phyloP scores from a whole-genome alignment of 2,113 vertebrate species.

The Hystrix cristata region DNA sequence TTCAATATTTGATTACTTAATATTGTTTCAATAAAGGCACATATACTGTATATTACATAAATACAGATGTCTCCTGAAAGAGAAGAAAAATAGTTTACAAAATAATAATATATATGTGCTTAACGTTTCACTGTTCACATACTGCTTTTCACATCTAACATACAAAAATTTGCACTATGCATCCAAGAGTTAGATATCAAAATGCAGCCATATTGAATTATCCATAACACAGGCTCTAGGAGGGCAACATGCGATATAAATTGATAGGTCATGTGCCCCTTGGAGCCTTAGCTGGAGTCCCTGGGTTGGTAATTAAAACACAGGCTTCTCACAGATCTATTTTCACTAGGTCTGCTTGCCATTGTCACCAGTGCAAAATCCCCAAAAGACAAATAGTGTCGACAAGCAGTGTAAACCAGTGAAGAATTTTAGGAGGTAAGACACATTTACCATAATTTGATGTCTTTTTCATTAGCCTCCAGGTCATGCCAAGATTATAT shows the following conservation, averaged over 20 bases:
- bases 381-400: neutral
- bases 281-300: neutral
- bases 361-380: neutral
- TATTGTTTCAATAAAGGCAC: slow-evolving; percentile 34
- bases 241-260: neutral
- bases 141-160: neutral
- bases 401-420: neutral
- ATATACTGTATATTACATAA: neutral
- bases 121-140: neutral
- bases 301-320: neutral
- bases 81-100: slow-evolving; percentile 44
- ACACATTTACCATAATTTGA: neutral
- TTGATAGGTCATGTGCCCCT: neutral
- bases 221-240: neutral
- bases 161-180: neutral
- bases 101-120: neutral
- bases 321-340: neutral
- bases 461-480: neutral
- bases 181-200: neutral
- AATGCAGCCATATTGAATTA: neutral
- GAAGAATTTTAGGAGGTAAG: neutral
- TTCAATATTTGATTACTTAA: neutral
- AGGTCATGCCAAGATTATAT: neutral
- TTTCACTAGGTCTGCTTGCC: neutral
- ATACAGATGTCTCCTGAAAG: neutral